Percentiles rank a stretch among this genome's conserved stretches.
These are phyloP conservation scores for Bos indicus DNA, from an alignment of 2,113 vertebrate species.

Conservation along the genomic window DNA sequence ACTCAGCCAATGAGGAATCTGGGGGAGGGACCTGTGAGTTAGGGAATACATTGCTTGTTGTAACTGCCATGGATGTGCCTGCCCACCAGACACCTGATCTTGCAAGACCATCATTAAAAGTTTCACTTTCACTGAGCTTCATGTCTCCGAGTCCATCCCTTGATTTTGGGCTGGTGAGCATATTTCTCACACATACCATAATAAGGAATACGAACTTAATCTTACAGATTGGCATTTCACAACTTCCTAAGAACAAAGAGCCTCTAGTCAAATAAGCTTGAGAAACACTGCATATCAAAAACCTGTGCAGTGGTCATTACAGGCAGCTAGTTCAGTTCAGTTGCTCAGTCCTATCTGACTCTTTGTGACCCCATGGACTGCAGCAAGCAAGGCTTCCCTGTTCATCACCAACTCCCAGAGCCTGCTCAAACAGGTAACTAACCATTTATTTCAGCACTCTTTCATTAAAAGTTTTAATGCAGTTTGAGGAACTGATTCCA, in stretches of 20 bases:
- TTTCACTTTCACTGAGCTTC: not conserved
- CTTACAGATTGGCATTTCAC: not conserved
- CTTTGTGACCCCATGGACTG: not conserved
- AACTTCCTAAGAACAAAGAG: not conserved
- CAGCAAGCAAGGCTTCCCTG: not conserved
- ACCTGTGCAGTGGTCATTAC: not conserved
- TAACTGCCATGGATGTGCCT: not conserved
- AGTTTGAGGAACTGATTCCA: not conserved
- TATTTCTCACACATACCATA: not conserved
- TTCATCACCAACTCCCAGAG: not conserved
- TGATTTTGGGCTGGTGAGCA: not conserved
- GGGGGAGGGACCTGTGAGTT: not conserved
- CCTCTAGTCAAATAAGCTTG: not conserved
- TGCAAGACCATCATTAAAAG: not conserved
- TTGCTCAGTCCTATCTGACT: not conserved
- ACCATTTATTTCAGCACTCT: not conserved
- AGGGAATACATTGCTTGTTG: not conserved
- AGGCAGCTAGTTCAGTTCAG: not conserved
- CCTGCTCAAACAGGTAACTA: not conserved
- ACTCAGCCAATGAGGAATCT: not conserved
- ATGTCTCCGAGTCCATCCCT: not conserved
- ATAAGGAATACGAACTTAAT: not conserved
- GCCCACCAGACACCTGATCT: not conserved
- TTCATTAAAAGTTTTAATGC: not conserved
- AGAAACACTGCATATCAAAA: not conserved